Percentiles rank a stretch among this genome's conserved stretches.
Conservation (phyloP, 2,113 vertebrate species). For the Meleagris gallopavo region DNA sequence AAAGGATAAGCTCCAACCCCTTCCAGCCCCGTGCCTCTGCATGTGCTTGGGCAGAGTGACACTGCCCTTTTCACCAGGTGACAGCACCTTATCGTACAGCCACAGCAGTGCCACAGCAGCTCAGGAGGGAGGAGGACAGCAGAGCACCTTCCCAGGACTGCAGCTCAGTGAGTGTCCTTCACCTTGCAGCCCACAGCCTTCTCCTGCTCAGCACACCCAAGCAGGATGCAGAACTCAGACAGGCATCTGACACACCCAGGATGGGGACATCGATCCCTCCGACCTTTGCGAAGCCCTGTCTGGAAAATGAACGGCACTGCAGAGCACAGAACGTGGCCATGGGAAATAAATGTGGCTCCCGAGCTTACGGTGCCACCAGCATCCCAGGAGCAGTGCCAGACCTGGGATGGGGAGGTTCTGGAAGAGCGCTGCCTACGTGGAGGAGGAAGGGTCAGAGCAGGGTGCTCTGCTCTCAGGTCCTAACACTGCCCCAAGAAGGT, state of each 20-base stretch:
- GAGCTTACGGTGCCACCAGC: not conserved
- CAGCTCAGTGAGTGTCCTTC: not conserved
- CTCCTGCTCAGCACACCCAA: not conserved
- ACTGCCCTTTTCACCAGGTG: not conserved
- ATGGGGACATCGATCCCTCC: not conserved
- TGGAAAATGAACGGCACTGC: not conserved
- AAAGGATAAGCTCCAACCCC: not conserved
- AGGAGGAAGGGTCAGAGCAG: not conserved
- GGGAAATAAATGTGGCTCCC: not conserved
- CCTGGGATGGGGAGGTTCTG: not conserved
- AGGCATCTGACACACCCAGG: not conserved
- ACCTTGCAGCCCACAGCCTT: not conserved
- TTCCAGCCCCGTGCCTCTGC: not conserved
- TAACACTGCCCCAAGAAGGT: not conserved
- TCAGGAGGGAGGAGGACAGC: not conserved
- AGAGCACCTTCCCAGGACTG: not conserved
- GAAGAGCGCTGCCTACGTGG: not conserved
- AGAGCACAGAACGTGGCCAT: not conserved
- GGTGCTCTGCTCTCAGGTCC: not conserved
- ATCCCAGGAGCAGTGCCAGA: not conserved
- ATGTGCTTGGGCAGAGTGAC: not conserved
- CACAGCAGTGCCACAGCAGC: not conserved
- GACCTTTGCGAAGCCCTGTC: not conserved
- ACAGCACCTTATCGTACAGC: fast-evolving
- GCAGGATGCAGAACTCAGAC: not conserved